These are phyloP conservation scores for Eledone cirrhosa DNA, from an alignment of 2,888 invertebrate genomes.

Conservation along the genomic window DNA sequence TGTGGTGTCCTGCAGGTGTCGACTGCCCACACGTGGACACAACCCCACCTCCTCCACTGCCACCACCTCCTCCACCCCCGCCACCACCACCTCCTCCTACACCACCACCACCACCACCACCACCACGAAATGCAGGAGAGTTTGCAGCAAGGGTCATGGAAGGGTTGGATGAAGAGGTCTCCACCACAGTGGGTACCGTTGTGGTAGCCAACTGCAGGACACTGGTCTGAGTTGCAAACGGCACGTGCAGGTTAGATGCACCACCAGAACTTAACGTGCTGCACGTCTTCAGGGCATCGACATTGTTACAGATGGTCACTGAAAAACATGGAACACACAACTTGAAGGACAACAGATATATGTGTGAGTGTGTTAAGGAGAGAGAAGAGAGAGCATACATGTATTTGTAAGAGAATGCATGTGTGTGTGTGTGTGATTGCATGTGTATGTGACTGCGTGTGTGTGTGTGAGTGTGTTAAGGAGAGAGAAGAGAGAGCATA, in stretches of 20 bases:
- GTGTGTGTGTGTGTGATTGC: no score
- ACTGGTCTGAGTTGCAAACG: not conserved
- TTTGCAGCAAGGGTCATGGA: slow-evolving; percentile 1
- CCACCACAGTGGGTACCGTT: not conserved
- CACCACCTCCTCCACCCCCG: not conserved
- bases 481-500: no score
- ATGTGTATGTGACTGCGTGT: no score
- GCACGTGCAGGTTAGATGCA: not conserved
- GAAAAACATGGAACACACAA: not conserved
- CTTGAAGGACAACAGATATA: not conserved
- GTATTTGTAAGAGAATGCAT: no score
- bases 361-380: not conserved
- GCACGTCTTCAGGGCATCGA: not conserved
- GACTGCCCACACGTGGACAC: not conserved
- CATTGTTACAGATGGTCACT: slow-evolving; percentile 11
- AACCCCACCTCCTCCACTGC: not conserved
- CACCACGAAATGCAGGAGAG: slow-evolving; percentile 11
- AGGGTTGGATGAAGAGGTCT: not conserved
- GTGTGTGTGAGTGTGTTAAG: no score
- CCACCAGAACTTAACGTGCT: not conserved
- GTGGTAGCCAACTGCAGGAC: slow-evolving; percentile 23
- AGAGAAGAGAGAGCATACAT: no score
- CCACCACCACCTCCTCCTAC: not conserved
- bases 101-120: not conserved
- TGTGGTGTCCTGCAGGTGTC: not conserved